Percentiles rank a stretch among this genome's conserved stretches.
Evolutionary conservation across 2,797 vertebrate species (phyloP).

Genomic region (Molossus molossus): DNA sequence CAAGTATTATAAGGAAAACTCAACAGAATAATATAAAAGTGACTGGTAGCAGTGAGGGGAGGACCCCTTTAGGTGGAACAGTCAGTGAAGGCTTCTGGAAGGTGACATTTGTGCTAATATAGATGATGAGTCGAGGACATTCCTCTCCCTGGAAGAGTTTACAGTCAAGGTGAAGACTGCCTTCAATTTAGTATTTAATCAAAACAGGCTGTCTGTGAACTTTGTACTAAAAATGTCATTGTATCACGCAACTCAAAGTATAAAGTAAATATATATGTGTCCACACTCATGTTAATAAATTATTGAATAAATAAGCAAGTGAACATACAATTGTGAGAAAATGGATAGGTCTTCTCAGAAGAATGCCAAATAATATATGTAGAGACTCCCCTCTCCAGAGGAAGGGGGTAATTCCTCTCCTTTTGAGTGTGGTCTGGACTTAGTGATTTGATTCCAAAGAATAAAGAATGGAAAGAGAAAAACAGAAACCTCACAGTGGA

Average conservation of each 20-base stretch:
- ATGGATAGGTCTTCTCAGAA: neutral
- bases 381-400: neutral
- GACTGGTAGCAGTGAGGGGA: neutral
- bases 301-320: neutral
- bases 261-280: neutral
- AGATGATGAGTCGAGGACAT: neutral
- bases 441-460: neutral
- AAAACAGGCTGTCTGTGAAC: neutral
- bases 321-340: neutral
- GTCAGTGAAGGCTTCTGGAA: neutral
- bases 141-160: slow-evolving; percentile 9
- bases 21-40: neutral
- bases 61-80: neutral
- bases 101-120: neutral
- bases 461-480: neutral
- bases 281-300: neutral
- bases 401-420: neutral
- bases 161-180: neutral
- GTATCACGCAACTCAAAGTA: neutral
- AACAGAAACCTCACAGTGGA: too few species aligned
- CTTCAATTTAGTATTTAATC: neutral
- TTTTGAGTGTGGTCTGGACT: neutral
- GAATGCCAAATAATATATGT: neutral
- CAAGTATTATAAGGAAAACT: neutral
- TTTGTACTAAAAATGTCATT: slow-evolving; percentile 21